These are phyloP conservation scores for Taurulus bubalis DNA, from an alignment of 2,113 vertebrate genomes.

Conservation along the genomic window DNA sequence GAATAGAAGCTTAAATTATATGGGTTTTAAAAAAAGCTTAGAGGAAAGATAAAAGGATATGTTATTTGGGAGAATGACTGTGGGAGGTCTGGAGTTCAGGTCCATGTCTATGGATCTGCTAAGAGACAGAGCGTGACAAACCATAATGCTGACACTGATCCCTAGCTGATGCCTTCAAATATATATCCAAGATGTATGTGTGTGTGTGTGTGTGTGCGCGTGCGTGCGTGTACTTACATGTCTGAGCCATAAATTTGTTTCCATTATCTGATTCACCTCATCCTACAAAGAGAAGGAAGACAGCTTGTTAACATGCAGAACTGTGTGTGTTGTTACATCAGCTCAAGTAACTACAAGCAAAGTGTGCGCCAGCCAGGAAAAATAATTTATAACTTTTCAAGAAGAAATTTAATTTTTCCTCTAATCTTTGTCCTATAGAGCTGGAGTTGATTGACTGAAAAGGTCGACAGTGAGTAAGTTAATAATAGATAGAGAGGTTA, in stretches of 20 bases:
- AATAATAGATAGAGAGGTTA: constrained; percentile 55
- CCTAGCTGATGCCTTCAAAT: constrained; percentile 6
- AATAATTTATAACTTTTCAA: neutral
- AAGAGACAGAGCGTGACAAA: constrained; percentile 22
- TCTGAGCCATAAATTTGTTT: constrained; percentile 80
- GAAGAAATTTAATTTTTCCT: neutral
- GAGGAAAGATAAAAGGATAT: constrained; percentile 5
- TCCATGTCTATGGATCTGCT: constrained; percentile 16
- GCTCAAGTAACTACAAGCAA: neutral
- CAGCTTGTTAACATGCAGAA: neutral
- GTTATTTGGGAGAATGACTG: constrained; percentile 1
- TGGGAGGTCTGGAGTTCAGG: constrained; percentile 42
- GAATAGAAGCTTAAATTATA: neutral
- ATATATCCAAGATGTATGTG: neutral
- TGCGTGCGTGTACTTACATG: constrained; percentile 68
- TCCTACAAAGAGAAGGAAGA: constrained; percentile 60
- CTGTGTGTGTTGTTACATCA: neutral
- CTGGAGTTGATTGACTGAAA: constrained; percentile 12
- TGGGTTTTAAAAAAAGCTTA: neutral
- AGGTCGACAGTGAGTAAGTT: constrained; percentile 16
- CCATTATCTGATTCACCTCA: constrained; percentile 82
- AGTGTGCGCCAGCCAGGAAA: neutral
- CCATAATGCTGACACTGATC: constrained; percentile 33
- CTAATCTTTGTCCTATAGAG: constrained; percentile 2
- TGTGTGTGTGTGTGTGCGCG: neutral